Evolutionary conservation across 2,797 vertebrate genomes (phyloP).

Genomic region (Echeneis naucrates): DNA sequence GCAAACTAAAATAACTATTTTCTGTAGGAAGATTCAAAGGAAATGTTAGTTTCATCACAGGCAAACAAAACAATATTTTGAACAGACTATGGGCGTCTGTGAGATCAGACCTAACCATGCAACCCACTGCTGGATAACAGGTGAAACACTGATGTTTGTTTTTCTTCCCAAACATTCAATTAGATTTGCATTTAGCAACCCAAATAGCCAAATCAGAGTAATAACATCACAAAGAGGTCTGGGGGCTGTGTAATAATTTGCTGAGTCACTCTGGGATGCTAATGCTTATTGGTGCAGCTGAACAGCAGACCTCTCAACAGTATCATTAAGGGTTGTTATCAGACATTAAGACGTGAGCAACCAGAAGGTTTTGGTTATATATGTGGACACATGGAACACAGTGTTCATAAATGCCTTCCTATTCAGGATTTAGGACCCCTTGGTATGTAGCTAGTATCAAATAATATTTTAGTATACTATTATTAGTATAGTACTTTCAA

Average conservation of each 20-base stretch:
- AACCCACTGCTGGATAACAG: background rate
- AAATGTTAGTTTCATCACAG: background rate
- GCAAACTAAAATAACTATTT: background rate
- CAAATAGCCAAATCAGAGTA: no score
- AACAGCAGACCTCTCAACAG: slow-evolving; percentile 5
- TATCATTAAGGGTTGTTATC: background rate
- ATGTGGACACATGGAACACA: no score
- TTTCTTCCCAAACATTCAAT: no score
- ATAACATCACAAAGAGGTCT: slow-evolving; percentile 1
- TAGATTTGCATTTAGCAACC: no score
- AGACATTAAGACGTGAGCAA: background rate
- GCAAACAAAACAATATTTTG: background rate
- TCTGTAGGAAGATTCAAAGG: background rate
- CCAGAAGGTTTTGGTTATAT: no score
- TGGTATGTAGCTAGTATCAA: no score
- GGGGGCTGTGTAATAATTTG: background rate
- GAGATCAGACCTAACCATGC: background rate
- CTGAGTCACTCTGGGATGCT: slow-evolving; percentile 7
- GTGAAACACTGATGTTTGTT: background rate
- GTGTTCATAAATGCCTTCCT: no score
- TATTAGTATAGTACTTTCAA: no score
- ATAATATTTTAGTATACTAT: no score
- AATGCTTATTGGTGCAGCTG: no score
- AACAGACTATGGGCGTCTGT: background rate
- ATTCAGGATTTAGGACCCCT: no score